A percentile compares a stretch with the other conserved stretches of the same genome.
phyloP scores from a whole-genome alignment of 2,797 vertebrate species.

The Leptatherina wallacei region DNA sequence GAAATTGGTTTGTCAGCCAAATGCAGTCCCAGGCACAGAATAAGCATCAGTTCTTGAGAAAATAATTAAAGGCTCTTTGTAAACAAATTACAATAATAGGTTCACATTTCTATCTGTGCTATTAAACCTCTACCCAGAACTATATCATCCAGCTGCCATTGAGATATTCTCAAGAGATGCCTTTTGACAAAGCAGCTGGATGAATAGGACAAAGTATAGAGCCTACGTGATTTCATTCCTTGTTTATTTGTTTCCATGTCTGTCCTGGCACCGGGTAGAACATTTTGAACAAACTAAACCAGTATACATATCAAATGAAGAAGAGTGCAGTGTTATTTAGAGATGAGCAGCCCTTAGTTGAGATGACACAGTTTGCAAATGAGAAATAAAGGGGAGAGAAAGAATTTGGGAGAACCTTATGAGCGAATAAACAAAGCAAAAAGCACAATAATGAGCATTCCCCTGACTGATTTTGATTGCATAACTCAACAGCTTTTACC shows the following conservation, averaged over 20 bases:
- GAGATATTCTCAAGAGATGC: slow-evolving; percentile 19
- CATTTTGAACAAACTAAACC: slow-evolving; percentile 33
- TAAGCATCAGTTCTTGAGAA: slow-evolving; percentile 36
- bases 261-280: slow-evolving; percentile 26
- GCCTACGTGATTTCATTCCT: slow-evolving; percentile 29
- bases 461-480: slow-evolving; percentile 73
- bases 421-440: slow-evolving; percentile 60
- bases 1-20: slow-evolving; percentile 38
- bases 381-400: slow-evolving; percentile 53
- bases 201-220: slow-evolving; percentile 17
- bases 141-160: slow-evolving; percentile 6
- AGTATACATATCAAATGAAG: slow-evolving; percentile 53
- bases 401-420: slow-evolving; percentile 10
- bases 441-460: slow-evolving; percentile 79
- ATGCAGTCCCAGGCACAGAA: slow-evolving; percentile 16
- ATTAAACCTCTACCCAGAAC: slow-evolving; percentile 12
- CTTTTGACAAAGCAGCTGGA: slow-evolving; percentile 31
- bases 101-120: slow-evolving; percentile 15
- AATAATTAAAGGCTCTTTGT: slow-evolving; percentile 35
- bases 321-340: slow-evolving; percentile 41
- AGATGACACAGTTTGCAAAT: slow-evolving; percentile 47
- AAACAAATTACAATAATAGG: slow-evolving; percentile 29
- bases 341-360: slow-evolving; percentile 54
- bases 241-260: slow-evolving; percentile 42
- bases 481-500: slow-evolving; percentile 72